A percentile compares a stretch with the other conserved stretches of the same genome.
Conservation (phyloP, 2,113 vertebrate genomes). For the Meleagris gallopavo region DNA sequence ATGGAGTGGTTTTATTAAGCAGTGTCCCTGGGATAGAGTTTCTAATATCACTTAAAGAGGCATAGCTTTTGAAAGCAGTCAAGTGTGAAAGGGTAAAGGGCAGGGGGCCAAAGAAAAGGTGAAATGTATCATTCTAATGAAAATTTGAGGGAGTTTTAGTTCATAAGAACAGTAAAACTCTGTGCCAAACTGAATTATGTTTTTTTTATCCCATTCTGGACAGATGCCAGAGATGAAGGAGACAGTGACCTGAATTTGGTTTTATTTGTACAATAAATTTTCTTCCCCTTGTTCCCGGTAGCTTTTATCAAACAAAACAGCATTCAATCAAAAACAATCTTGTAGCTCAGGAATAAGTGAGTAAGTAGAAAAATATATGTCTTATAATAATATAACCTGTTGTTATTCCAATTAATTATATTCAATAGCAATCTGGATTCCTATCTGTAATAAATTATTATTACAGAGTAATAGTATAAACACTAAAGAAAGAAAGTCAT, state of each 20-base stretch:
- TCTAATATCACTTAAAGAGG: conserved; percentile 31
- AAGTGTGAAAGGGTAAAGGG: conserved; percentile 22
- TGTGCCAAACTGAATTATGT: conserved; percentile 1
- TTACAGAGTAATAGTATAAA: background rate
- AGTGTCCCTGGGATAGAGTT: background rate
- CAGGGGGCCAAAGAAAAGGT: conserved; percentile 18
- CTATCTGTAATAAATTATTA: background rate
- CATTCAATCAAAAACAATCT: background rate
- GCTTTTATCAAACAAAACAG: background rate
- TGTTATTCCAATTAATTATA: background rate
- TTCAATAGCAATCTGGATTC: background rate
- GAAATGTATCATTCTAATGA: conserved; percentile 15
- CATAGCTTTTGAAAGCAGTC: conserved; percentile 32
- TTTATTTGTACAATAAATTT: conserved; percentile 37
- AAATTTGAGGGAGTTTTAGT: conserved; percentile 19
- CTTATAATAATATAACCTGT: background rate
- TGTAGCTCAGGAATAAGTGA: background rate
- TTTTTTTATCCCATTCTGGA: conserved; percentile 14
- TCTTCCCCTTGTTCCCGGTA: background rate
- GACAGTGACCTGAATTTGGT: conserved; percentile 19
- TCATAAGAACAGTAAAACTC: background rate
- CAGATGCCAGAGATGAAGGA: conserved; percentile 33
- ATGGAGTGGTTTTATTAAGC: background rate
- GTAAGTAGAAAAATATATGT: accelerated
- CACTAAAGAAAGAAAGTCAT: background rate